A percentile compares a stretch with the other conserved stretches of the same genome.
phyloP scores from a whole-genome alignment of 2,888 invertebrate species.

The Andrena praecox region DNA sequence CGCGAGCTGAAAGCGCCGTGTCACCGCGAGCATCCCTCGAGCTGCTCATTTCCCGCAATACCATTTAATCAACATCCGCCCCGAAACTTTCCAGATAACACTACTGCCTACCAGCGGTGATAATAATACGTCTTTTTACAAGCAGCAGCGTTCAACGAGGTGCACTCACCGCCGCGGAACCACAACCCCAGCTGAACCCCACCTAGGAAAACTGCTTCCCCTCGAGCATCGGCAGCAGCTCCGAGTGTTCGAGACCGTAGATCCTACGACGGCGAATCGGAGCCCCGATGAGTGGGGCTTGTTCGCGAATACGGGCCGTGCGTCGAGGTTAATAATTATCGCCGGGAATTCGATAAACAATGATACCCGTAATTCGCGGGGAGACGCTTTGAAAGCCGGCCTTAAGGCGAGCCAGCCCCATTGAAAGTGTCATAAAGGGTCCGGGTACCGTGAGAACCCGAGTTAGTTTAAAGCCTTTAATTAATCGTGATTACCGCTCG shows the following conservation, averaged over 20 bases:
- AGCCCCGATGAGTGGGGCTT: neutral
- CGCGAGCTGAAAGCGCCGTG: neutral
- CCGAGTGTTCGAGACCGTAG: neutral
- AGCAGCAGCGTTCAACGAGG: too few species aligned
- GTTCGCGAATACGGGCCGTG: constrained; percentile 30
- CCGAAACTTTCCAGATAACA: neutral
- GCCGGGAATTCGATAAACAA: constrained; percentile 54
- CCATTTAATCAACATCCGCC: neutral
- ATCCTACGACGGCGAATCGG: neutral
- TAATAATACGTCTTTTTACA: too few species aligned
- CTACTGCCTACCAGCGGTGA: too few species aligned
- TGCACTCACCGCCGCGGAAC: too few species aligned
- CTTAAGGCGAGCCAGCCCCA: constrained; percentile 34
- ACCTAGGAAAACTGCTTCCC: too few species aligned
- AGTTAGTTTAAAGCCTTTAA: constrained; percentile 63
- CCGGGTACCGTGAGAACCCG: constrained; percentile 55
- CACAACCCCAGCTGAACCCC: too few species aligned
- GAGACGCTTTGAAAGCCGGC: constrained; percentile 32
- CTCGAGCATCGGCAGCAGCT: too few species aligned
- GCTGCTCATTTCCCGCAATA: neutral
- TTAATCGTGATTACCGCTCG: constrained; percentile 63
- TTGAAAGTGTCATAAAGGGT: constrained; percentile 61
- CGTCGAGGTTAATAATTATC: constrained; percentile 45
- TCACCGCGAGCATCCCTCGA: neutral
- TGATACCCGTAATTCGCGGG: constrained; percentile 45